phyloP scores from a whole-genome alignment of 2,888 invertebrate genomes.

The Ennomos erosarius region DNA sequence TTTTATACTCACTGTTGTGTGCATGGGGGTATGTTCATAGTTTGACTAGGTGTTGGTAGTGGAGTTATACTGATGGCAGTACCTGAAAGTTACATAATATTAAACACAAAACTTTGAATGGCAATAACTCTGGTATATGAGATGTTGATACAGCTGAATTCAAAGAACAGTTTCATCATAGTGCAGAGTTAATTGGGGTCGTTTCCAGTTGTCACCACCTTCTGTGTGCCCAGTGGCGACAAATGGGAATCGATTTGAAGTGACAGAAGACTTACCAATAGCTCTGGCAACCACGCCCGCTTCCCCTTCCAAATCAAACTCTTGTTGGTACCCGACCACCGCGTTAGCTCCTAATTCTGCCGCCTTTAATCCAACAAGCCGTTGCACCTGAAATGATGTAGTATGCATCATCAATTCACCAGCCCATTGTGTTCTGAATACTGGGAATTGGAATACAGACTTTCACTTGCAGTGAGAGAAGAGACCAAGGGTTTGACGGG shows the following conservation, averaged over 20 bases:
- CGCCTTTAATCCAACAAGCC: conserved; percentile 97
- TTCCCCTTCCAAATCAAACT: conserved; percentile 98
- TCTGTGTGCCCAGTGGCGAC: too few species aligned
- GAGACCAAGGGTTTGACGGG: too few species aligned
- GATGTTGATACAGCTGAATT: too few species aligned
- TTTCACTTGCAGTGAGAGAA: too few species aligned
- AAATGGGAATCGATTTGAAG: too few species aligned
- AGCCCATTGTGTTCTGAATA: too few species aligned
- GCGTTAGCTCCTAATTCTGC: conserved; percentile 97
- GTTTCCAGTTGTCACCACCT: too few species aligned
- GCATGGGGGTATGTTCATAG: conserved; percentile 64
- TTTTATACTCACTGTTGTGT: conserved; percentile 76
- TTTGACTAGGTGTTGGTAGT: conserved; percentile 66
- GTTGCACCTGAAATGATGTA: conserved; percentile 86
- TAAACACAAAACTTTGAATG: background rate
- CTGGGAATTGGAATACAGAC: too few species aligned
- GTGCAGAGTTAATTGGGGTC: background rate
- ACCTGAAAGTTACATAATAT: conserved; percentile 50
- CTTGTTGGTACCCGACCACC: conserved; percentile 97
- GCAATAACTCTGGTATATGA: too few species aligned
- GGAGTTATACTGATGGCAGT: conserved; percentile 76
- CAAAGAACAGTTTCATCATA: background rate
- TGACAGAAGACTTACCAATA: conserved; percentile 87
- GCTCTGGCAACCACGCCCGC: conserved; percentile 98
- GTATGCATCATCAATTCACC: too few species aligned